phyloP scores from a whole-genome alignment of 2,113 vertebrate genomes.

The Cyprichromis sp. region DNA sequence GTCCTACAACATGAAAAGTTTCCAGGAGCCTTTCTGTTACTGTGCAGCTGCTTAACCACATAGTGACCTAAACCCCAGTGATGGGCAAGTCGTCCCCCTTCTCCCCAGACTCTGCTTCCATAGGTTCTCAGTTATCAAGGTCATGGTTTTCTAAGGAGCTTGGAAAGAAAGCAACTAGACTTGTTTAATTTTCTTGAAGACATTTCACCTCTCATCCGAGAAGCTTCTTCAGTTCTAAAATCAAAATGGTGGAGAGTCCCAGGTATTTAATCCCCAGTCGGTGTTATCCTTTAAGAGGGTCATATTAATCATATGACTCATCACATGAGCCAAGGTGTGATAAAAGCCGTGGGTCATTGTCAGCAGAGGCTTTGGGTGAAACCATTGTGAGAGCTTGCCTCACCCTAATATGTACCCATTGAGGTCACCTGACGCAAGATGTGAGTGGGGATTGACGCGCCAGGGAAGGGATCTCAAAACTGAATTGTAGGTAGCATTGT shows the following conservation, averaged over 20 bases:
- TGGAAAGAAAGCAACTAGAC: neutral
- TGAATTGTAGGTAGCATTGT: neutral
- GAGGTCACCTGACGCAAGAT: fast-evolving
- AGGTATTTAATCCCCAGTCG: neutral
- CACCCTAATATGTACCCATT: neutral
- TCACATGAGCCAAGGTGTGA: neutral
- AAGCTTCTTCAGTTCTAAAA: neutral
- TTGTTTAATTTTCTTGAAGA: neutral
- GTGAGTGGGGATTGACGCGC: neutral
- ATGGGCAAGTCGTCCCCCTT: fast-evolving
- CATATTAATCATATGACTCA: neutral
- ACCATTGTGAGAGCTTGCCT: neutral
- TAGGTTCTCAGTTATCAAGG: neutral
- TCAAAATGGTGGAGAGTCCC: neutral
- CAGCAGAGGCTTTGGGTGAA: neutral
- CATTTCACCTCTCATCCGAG: neutral
- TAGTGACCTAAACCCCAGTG: neutral
- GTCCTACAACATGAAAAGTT: neutral
- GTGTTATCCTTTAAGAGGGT: neutral
- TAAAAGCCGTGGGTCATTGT: neutral
- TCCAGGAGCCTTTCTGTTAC: neutral
- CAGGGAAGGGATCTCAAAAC: neutral
- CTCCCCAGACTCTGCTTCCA: neutral
- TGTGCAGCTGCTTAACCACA: neutral
- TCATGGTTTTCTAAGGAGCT: neutral